phyloP scores from a whole-genome alignment of 2,113 vertebrate genomes.

The Phasianus colchicus region DNA sequence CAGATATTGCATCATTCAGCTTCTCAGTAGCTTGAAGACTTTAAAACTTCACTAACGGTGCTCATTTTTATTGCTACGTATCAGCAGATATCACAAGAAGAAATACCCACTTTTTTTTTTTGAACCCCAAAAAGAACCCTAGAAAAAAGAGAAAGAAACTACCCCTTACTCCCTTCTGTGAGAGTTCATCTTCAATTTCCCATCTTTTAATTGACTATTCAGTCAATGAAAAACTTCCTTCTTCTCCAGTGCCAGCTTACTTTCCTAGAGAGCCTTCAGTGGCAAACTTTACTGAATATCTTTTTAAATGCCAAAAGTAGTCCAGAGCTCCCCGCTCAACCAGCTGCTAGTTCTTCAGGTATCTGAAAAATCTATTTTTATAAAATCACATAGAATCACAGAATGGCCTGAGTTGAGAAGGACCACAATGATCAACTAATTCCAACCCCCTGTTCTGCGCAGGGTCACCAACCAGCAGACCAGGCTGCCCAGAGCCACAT shows the following conservation, averaged over 20 bases:
- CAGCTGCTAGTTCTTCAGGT: not conserved
- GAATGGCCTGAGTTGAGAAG: no score
- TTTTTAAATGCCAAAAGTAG: not conserved
- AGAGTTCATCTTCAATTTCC: not conserved
- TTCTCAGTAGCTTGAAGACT: not conserved
- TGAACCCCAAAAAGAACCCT: not conserved
- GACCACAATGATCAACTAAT: no score
- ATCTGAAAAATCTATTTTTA: not conserved
- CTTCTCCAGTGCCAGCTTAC: not conserved
- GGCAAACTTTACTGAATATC: not conserved
- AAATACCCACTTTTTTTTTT: not conserved
- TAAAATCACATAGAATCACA: no score
- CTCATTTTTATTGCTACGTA: not conserved
- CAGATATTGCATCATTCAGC: not conserved
- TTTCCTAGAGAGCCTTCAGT: not conserved
- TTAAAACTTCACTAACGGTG: not conserved
- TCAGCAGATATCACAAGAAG: not conserved
- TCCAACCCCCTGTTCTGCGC: no score
- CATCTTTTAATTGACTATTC: not conserved
- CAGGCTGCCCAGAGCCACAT: no score
- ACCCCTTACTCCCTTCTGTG: not conserved
- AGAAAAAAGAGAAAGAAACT: not conserved
- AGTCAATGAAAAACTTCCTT: not conserved
- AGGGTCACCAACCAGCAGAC: no score
- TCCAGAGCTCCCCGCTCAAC: not conserved